Conservation (phyloP, 1,140 invertebrate genomes). For the Pantala flavescens region DNA sequence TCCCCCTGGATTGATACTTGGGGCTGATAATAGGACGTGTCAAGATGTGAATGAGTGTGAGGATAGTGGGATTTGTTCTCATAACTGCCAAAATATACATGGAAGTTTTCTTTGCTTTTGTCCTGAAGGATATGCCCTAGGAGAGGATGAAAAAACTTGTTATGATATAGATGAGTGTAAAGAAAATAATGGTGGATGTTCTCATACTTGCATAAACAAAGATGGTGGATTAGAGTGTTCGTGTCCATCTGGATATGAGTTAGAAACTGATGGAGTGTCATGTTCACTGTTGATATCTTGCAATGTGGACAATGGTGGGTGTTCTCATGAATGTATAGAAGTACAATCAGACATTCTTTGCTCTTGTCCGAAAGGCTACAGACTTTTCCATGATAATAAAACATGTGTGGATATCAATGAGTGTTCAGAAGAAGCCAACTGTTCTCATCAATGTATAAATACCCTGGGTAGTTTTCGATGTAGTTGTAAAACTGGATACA, state of each 20-base stretch:
- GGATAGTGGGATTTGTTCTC: slow-evolving; percentile 39
- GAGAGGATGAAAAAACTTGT: slow-evolving; percentile 41
- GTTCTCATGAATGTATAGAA: slow-evolving; percentile 56
- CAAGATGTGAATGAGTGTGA: slow-evolving; percentile 80
- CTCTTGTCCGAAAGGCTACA: slow-evolving; percentile 41
- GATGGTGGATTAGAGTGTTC: slow-evolving; percentile 24
- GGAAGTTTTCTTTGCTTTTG: slow-evolving; percentile 39
- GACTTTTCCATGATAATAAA: slow-evolving; percentile 35
- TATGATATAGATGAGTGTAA: slow-evolving; percentile 36
- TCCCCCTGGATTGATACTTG: slow-evolving; percentile 62
- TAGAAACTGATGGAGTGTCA: slow-evolving; percentile 34
- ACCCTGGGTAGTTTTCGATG: slow-evolving; percentile 47
- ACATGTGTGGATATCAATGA: slow-evolving; percentile 56
- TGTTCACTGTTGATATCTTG: slow-evolving; percentile 48
- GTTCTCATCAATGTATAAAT: slow-evolving; percentile 40
- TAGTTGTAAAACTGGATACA: slow-evolving; percentile 30
- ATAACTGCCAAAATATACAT: slow-evolving; percentile 44
- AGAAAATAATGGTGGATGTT: slow-evolving; percentile 38
- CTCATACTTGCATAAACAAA: slow-evolving; percentile 38
- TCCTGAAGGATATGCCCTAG: slow-evolving; percentile 34
- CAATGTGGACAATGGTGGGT: slow-evolving; percentile 42
- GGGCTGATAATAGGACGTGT: slow-evolving; percentile 56
- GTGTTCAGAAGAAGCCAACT: slow-evolving; percentile 44
- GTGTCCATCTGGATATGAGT: slow-evolving; percentile 32
- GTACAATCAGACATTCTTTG: slow-evolving; percentile 49